Base-by-base conservation (phyloP, 2,797 vertebrate species). In the Psittacula derbiana region DNA sequence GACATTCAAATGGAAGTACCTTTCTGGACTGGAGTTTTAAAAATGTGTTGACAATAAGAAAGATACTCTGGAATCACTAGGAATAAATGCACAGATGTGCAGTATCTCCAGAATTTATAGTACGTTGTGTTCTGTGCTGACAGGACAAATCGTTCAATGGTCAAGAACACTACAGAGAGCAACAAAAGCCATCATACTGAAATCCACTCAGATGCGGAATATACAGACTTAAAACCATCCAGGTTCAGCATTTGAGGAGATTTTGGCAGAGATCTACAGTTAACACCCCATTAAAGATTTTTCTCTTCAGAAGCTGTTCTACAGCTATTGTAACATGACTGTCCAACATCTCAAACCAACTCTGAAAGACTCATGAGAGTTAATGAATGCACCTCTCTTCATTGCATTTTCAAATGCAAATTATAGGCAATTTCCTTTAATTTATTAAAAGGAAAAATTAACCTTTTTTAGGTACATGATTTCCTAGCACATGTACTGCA, bases 161-260 rank as follows among this genome's bases (percentile, higher is more conserved):
- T 7, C 43, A 80, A 49, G 52, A 38, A 24, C 0, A 1, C 40
- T 36, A 19, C 19, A 25, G 41, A 40, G 20, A 16, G 6, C 46
- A 33, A 12, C 12, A 28, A 40, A 60, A 72, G 28, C 36, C 66
- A 44, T 6, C 36, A 8, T 2, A 16, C 46, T 13, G n/a, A 49
- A 64, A 71, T 11, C 13, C 69, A 19, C 33, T 14, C 2, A 1
- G 43, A 46, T 36, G 23, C 49, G 47, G 67, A 80, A 25, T 24
- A 47, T 16, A 23, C 0, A 0, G 24, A 20, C 6, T 31, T 10
- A 30, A 2, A 47, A 38, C 38, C 4, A 36, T 4, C 1, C 2
- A 36, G 25, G 38, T 12, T 38, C 49, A 58, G 72, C 12, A 25
- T 9, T 40, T 0, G 6, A 69, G 28, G 57, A 25, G 36, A 17